These are phyloP conservation scores for Ochropleura leucogaster DNA, from an alignment of 2,888 invertebrate genomes.

Conservation along the genomic window DNA sequence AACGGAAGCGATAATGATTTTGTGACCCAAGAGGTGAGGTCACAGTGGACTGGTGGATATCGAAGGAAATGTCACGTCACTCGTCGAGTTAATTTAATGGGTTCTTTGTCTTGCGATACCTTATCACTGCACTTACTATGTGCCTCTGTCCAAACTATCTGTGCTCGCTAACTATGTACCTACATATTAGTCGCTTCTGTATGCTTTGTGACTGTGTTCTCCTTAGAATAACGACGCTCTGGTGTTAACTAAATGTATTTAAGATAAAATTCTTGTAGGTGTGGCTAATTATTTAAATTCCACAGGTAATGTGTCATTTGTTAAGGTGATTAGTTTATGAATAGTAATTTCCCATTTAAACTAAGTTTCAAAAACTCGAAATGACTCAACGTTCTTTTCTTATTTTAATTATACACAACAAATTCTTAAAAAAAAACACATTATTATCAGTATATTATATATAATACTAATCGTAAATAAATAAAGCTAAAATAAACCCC, in stretches of 20 bases:
- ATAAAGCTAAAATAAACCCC: constrained; percentile 1
- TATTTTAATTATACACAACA: neutral
- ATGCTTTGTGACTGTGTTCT: constrained; percentile 47
- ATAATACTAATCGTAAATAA: neutral
- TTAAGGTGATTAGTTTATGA: neutral
- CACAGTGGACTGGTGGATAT: constrained; percentile 81
- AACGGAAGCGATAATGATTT: constrained; percentile 88
- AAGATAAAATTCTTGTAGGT: constrained; percentile 33
- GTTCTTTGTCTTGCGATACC: constrained; percentile 89
- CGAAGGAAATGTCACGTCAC: constrained; percentile 89
- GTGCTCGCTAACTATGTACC: constrained; percentile 61
- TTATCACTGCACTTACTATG: constrained; percentile 82
- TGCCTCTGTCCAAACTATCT: constrained; percentile 74
- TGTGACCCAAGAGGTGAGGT: constrained; percentile 87
- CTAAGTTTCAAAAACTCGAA: neutral
- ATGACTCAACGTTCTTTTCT: neutral
- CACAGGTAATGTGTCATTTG: constrained; percentile 1
- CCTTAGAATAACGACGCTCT: constrained; percentile 32
- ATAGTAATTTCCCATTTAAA: neutral
- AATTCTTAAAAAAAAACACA: neutral
- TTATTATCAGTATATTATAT: neutral
- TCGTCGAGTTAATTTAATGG: constrained; percentile 85
- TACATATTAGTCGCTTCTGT: constrained; percentile 55
- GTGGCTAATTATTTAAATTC: constrained; percentile 37
- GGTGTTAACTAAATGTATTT: constrained; percentile 20